Base-by-base conservation (phyloP, 1,140 invertebrate genomes). In the Mactra quadrangularis region DNA sequence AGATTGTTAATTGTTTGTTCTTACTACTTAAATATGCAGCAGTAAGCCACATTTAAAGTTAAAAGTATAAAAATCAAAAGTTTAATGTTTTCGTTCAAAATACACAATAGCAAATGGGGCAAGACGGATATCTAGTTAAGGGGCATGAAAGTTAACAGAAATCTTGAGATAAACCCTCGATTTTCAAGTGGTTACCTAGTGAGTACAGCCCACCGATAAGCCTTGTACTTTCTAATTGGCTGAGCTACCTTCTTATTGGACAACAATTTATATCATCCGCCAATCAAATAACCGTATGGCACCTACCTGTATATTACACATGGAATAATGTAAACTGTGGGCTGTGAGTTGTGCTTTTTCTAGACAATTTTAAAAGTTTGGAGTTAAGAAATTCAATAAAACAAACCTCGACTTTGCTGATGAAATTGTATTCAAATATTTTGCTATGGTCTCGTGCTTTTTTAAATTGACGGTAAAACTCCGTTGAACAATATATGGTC, bases 391-490 rank as follows among this genome's bases (percentile, higher is more conserved):
- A 59, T 75, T 41, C 57, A 75, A 60, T 47, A 75, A 59, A 55
- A 55, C 45, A 55, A 53, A 50, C 66, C 52, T 25, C 25, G 25
- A 45, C 35, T 19, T 57, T 57, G 1, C 52, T 68, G 76, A 53
- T 78, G 76, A 78, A 78, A 78, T 55, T 57, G 27, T 78, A 62
- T 68, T 78, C 47, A 78, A 78, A 78, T 78, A 78, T 68, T 78
- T 78, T 68, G 76, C 45, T 45, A 78, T 78, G 76, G 60, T 55
- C 76, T 45, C 60, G 62, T 78, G 76, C 45, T 15, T 38, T 68
- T 78, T 68, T 50, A 78, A 78, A 78, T 78, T 78, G 76, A 78
- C 76, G 76, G 62, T 64, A 78, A 78, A 78, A 66, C 60, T 53
- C 25, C 45, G 11, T 50, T 33, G 31, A 29, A 78, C 38, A 31